Conservation (phyloP, 2,113 vertebrate species). For the Scomber colias region DNA sequence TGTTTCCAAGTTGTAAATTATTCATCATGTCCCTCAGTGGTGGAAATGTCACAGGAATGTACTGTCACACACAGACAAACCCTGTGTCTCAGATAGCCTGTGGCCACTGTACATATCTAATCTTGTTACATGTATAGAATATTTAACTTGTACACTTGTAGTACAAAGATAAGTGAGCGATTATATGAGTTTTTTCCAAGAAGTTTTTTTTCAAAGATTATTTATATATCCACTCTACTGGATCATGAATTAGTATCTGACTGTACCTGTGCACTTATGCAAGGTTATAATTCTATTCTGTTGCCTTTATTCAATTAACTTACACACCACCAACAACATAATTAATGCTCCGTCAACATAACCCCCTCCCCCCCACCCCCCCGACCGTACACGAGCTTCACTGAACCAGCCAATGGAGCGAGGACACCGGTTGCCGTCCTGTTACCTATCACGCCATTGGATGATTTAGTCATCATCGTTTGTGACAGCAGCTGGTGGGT, state of each 20-base stretch:
- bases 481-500: slow-evolving; percentile 66
- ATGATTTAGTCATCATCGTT: slow-evolving; percentile 57
- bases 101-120: slow-evolving; percentile 1
- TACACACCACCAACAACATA: slow-evolving; percentile 53
- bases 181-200: too few species aligned
- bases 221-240: slow-evolving; percentile 11
- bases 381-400: slow-evolving; percentile 11
- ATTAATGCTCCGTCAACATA: slow-evolving; percentile 59
- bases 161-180: not conserved
- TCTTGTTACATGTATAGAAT: not conserved
- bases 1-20: slow-evolving; percentile 71
- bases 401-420: slow-evolving; percentile 41
- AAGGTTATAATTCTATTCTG: slow-evolving; percentile 42
- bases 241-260: slow-evolving; percentile 42
- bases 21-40: slow-evolving; percentile 72
- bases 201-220: slow-evolving; percentile 18
- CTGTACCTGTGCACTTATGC: slow-evolving; percentile 37
- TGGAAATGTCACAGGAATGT: slow-evolving; percentile 76
- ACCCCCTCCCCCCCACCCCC: slow-evolving; percentile 50
- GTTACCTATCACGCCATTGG: slow-evolving; percentile 50
- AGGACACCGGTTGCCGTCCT: slow-evolving; percentile 21
- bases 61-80: slow-evolving; percentile 54
- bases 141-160: not conserved
- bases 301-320: slow-evolving; percentile 20
- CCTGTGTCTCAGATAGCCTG: slow-evolving; percentile 42